Percentiles rank a stretch among this genome's conserved stretches.
These are phyloP conservation scores for Rhabdomys pumilio DNA, from an alignment of 2,797 vertebrate species.

Conservation along the genomic window DNA sequence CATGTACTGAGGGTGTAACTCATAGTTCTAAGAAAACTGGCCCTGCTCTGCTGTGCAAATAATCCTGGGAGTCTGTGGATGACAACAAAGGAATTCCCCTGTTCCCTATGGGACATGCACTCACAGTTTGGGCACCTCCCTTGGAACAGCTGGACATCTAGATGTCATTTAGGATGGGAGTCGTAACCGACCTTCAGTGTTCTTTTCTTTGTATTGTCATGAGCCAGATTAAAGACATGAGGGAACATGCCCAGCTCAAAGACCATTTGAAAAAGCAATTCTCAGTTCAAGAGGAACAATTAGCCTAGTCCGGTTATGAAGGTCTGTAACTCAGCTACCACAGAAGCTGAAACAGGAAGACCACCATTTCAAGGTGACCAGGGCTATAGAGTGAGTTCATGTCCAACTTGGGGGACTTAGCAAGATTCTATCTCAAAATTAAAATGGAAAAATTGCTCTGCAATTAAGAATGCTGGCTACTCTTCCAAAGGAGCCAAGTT, in stretches of 20 bases:
- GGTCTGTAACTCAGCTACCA: background rate
- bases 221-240: background rate
- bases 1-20: background rate
- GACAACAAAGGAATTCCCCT: constrained; percentile 55
- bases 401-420: background rate
- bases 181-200: background rate
- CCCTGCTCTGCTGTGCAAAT: background rate
- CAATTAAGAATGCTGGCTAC: background rate
- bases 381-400: background rate
- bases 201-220: constrained; percentile 40
- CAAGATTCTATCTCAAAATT: background rate
- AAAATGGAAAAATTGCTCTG: background rate
- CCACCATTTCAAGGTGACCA: background rate
- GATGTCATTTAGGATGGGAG: constrained; percentile 12
- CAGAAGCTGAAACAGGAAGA: background rate
- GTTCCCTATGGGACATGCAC: background rate
- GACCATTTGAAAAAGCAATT: background rate
- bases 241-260: background rate
- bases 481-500: background rate
- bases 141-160: constrained; percentile 60
- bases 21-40: background rate
- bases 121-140: constrained; percentile 17
- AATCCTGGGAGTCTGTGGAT: background rate
- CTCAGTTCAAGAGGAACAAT: background rate
- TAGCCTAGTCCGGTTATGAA: background rate